Evolutionary conservation across 1,140 invertebrate genomes (phyloP).

Genomic region (Lasioglossum baleicum): DNA sequence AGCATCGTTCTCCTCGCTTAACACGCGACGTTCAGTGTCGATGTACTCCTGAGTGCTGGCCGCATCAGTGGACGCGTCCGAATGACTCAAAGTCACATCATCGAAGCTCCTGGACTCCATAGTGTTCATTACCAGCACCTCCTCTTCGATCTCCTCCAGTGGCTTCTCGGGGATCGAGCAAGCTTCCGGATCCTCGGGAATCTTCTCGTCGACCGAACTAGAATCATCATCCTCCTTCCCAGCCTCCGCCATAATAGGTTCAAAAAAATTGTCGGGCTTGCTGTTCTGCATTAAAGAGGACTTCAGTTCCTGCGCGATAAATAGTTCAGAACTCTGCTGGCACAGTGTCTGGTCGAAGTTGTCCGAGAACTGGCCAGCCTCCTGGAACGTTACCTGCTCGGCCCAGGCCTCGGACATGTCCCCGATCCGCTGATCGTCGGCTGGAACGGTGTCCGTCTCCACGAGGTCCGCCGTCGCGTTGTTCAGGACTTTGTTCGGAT

Average conservation of each 20-base stretch:
- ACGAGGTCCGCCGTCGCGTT: not conserved
- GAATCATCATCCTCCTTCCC: not conserved
- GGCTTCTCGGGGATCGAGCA: not conserved
- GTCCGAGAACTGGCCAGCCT: constrained; percentile 53
- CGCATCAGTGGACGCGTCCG: constrained; percentile 29
- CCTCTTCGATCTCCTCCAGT: not conserved
- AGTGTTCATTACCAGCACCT: not conserved
- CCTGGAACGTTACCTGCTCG: not conserved
- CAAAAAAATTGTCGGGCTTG: not conserved
- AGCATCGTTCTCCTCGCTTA: constrained; percentile 38
- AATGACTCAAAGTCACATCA: constrained; percentile 18
- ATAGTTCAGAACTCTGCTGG: not conserved
- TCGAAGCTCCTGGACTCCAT: constrained; percentile 24
- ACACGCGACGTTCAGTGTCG: constrained; percentile 50
- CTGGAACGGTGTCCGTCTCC: not conserved
- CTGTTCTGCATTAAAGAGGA: not conserved
- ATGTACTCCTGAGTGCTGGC: constrained; percentile 53
- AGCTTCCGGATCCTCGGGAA: not conserved
- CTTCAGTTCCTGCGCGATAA: not conserved
- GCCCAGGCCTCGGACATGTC: constrained; percentile 22
- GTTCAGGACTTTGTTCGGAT: constrained; percentile 30
- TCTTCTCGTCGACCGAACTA: constrained; percentile 11
- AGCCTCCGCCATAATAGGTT: not conserved
- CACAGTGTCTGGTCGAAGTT: constrained; percentile 42
- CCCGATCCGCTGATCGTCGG: not conserved